Base-by-base conservation (phyloP, 2,113 vertebrate genomes). In the Irena cyanogastra region DNA sequence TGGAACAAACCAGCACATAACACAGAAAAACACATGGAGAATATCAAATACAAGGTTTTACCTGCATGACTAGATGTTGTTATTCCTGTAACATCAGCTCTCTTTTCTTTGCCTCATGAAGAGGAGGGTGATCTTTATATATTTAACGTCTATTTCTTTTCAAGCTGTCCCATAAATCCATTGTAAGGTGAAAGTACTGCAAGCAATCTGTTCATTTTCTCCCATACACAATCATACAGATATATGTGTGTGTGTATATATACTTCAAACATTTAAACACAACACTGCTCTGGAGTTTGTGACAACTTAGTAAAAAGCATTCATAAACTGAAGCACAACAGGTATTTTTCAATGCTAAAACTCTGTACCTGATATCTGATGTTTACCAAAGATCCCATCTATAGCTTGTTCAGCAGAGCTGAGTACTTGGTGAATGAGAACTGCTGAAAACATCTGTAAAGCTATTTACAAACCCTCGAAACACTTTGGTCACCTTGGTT, bases 171-270 rank as follows among this genome's bases (percentile, higher is more conserved):
- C 24, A 52, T 28, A 70, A 70, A 60, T 71, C 31, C 54, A 23
- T 53, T 68, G 35, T 12, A 71, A 91, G 6, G 37, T 41, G 26
- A 42, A 49, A 95, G 49, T 27, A 79, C 2, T 68, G 28, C 15
- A 93, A 91, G 39, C 26, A 50, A 60, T 56, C 23, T 76, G 71
- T 81, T 59, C 1, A 79, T 44, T 56, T 72, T 65, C 33, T 68
- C 28, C 11, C 77, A 54, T 27, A 80, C 14, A 41, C 39, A 69
- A 15, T 13, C 22, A 27, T 7, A 41, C 3, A 13, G 19, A 15
- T 10, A 3, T 7, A 2, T 28, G 1, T 45, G 7, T 39, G 5
- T 56, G 9, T n/a, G 3, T 57, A 23, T 4, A 31, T 9, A 44
- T 5, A 13, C 41, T 71, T 70, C 13, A 66, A 71, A 45, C 1